These are phyloP conservation scores for Fopius arisanus DNA, from an alignment of 1,140 invertebrate species.

Conservation along the genomic window DNA sequence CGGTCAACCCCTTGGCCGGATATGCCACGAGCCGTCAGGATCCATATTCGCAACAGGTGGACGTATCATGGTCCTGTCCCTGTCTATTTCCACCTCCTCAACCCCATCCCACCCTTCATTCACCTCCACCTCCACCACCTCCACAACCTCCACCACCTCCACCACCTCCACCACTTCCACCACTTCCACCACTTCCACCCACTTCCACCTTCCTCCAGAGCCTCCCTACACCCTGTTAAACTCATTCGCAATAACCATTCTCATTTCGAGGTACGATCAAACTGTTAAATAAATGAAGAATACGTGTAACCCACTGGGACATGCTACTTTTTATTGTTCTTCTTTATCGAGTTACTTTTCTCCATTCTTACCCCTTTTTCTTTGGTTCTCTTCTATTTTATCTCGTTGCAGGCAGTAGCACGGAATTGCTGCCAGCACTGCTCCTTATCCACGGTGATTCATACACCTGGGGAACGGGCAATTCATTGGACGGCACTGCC, in stretches of 20 bases:
- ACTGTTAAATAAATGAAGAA: constrained; percentile 12
- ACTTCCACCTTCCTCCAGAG: not conserved
- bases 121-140: no score
- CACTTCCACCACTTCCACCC: not conserved
- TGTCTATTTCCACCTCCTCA: constrained; percentile 22
- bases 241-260: not conserved
- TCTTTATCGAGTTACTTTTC: not conserved
- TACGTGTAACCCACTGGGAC: not conserved
- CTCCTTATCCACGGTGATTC: constrained; percentile 95
- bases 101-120: not conserved
- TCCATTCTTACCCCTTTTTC: not conserved
- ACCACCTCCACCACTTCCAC: not conserved
- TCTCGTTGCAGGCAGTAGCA: constrained; percentile 48
- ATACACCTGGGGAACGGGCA: constrained; percentile 93
- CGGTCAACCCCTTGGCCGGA: constrained; percentile 33
- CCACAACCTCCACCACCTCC: not conserved
- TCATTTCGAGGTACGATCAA: not conserved
- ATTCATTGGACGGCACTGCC: constrained; percentile 92
- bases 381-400: constrained; percentile 2
- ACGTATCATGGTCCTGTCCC: constrained; percentile 45
- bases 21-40: constrained; percentile 31
- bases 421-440: constrained; percentile 74
- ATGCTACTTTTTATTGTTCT: no score
- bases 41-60: constrained; percentile 56
- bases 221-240: constrained; percentile 4